Conservation (phyloP, 2,113 vertebrate genomes). For the Orcinus orca region DNA sequence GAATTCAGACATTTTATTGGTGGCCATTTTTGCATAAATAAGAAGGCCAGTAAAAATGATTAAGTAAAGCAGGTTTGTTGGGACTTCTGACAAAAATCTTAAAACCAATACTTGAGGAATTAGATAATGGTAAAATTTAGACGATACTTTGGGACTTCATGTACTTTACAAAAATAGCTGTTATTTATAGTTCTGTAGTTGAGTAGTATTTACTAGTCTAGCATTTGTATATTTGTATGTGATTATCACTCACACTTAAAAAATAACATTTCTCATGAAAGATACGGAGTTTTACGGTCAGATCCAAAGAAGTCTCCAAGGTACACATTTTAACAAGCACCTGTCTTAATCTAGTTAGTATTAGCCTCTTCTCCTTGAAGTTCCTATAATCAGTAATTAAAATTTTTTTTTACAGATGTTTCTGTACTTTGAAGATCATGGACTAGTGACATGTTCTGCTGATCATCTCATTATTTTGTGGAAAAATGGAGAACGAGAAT, state of each 20-base stretch:
- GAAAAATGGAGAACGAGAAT: conserved; percentile 94
- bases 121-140: conserved; percentile 24
- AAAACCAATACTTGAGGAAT: conserved; percentile 8
- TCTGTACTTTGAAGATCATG: conserved; percentile 90
- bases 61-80: background rate
- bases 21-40: background rate
- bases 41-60: background rate
- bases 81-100: background rate
- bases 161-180: background rate
- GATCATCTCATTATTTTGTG: conserved; percentile 96
- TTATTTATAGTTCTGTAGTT: background rate
- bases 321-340: background rate
- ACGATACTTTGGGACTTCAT: background rate
- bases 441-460: conserved; percentile 93
- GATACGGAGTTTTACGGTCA: background rate
- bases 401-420: conserved; percentile 91
- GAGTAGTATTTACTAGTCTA: background rate
- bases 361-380: background rate
- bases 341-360: background rate
- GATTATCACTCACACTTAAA: background rate
- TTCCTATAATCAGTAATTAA: conserved; percentile 6
- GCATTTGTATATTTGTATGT: background rate
- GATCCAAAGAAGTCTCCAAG: background rate
- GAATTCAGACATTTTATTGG: background rate
- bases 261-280: background rate